phyloP scores from a whole-genome alignment of 2,888 invertebrate species.

The Volucella zonaria region DNA sequence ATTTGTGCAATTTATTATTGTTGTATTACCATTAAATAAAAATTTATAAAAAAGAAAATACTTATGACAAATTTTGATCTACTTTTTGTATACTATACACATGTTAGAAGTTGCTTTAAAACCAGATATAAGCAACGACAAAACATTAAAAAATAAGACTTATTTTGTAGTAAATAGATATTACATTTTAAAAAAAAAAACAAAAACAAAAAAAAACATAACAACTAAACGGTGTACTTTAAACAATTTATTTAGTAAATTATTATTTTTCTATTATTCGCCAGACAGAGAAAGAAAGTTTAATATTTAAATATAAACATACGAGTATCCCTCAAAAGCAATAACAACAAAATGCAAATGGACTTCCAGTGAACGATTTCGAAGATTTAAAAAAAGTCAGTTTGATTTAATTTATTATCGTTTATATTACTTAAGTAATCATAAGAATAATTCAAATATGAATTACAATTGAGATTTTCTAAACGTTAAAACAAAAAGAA shows the following conservation, averaged over 20 bases:
- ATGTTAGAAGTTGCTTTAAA: conserved; percentile 38
- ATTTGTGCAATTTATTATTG: conserved; percentile 65
- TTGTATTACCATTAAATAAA: conserved; percentile 41
- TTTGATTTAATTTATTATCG: conserved; percentile 54
- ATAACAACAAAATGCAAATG: conserved; percentile 78
- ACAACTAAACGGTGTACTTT: conserved; percentile 50
- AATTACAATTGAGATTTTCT: conserved; percentile 32
- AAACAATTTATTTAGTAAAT: conserved; percentile 53
- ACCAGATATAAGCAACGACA: conserved; percentile 38
- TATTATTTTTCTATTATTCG: conserved; percentile 36
- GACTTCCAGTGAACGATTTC: conserved; percentile 79
- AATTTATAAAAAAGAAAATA: conserved; percentile 9
- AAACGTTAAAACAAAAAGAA: background rate
- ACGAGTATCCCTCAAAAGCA: conserved; percentile 6
- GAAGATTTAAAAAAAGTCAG: conserved; percentile 78
- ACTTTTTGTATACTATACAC: conserved; percentile 50
- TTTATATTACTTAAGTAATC: conserved; percentile 14
- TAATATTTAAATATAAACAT: conserved; percentile 19
- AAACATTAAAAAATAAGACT: conserved; percentile 64
- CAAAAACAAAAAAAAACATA: background rate
- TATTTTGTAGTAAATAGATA: conserved; percentile 54
- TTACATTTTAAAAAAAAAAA: background rate
- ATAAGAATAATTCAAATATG: conserved; percentile 17
- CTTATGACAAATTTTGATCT: conserved; percentile 27
- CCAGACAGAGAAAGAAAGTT: conserved; percentile 6